Evolutionary conservation across 2,797 vertebrate genomes (phyloP).

Genomic region (Chaunax sp.): DNA sequence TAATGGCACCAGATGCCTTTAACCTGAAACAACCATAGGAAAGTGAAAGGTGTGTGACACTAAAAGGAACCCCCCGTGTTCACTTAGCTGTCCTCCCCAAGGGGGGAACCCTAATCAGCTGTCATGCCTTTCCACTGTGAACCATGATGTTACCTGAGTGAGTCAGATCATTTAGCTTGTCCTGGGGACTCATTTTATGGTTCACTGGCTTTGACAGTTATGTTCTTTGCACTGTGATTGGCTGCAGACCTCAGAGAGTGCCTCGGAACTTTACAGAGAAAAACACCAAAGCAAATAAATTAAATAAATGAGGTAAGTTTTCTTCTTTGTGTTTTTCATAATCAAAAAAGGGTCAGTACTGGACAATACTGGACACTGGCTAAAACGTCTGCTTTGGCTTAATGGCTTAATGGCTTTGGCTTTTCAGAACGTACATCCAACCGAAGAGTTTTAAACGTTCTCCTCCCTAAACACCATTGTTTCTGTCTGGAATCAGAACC

Average conservation of each 20-base stretch:
- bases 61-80: constrained; percentile 25
- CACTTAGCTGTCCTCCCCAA: constrained; percentile 6
- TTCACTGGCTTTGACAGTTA: constrained; percentile 41
- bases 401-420: constrained; percentile 5
- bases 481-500: constrained; percentile 13
- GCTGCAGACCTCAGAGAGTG: constrained; percentile 33
- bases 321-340: constrained; percentile 21
- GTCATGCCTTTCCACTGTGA: constrained; percentile 50
- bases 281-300: constrained; percentile 20
- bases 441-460: background rate
- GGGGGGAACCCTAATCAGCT: constrained; percentile 15
- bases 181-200: constrained; percentile 48
- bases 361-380: background rate
- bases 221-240: constrained; percentile 37
- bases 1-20: constrained; percentile 6
- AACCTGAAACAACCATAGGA: constrained; percentile 17
- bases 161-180: constrained; percentile 42
- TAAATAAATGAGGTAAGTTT: constrained; percentile 24
- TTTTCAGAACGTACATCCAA: constrained; percentile 4
- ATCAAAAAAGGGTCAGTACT: constrained; percentile 36
- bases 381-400: constrained; percentile 5
- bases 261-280: constrained; percentile 21
- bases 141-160: constrained; percentile 53
- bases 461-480: constrained; percentile 28
- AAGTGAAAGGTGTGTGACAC: constrained; percentile 20